phyloP scores from a whole-genome alignment of 2,888 invertebrate genomes.

The Epinotia bilunana region DNA sequence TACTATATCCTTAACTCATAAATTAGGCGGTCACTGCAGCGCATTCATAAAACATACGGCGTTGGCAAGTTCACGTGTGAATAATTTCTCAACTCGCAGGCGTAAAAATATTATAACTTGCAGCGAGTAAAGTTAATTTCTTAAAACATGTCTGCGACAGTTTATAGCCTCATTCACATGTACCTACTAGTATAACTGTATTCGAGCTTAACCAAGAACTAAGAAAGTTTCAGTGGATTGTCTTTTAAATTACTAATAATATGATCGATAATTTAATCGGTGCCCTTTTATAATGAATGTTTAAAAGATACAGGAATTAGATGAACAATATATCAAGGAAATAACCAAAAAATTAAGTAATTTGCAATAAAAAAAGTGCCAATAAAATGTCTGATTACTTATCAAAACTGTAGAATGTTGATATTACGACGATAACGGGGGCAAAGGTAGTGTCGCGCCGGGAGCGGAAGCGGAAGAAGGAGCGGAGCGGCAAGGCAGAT shows the following conservation, averaged over 20 bases:
- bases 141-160: background rate
- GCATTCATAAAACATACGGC: constrained; percentile 29
- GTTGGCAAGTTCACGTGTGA: constrained; percentile 33
- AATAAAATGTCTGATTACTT: constrained; percentile 53
- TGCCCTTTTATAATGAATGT: background rate
- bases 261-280: background rate
- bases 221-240: constrained; percentile 7
- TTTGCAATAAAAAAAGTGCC: constrained; percentile 5
- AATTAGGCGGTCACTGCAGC: constrained; percentile 21
- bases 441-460: constrained; percentile 53
- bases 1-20: constrained; percentile 10
- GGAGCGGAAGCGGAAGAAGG: constrained; percentile 50
- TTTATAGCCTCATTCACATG: constrained; percentile 1
- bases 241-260: constrained; percentile 7
- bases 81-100: constrained; percentile 27
- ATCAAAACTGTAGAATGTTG: constrained; percentile 53
- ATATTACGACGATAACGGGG: constrained; percentile 55
- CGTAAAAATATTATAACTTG: constrained; percentile 10
- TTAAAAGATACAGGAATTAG: constrained; percentile 17
- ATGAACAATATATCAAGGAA: constrained; percentile 34
- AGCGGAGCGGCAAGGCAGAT: constrained; percentile 43
- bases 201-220: background rate
- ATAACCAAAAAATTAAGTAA: constrained; percentile 1
- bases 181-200: background rate
- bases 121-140: constrained; percentile 3